A percentile compares a stretch with the other conserved stretches of the same genome.
Evolutionary conservation across 2,797 vertebrate species (phyloP).

Genomic region (Perodicticus potto): DNA sequence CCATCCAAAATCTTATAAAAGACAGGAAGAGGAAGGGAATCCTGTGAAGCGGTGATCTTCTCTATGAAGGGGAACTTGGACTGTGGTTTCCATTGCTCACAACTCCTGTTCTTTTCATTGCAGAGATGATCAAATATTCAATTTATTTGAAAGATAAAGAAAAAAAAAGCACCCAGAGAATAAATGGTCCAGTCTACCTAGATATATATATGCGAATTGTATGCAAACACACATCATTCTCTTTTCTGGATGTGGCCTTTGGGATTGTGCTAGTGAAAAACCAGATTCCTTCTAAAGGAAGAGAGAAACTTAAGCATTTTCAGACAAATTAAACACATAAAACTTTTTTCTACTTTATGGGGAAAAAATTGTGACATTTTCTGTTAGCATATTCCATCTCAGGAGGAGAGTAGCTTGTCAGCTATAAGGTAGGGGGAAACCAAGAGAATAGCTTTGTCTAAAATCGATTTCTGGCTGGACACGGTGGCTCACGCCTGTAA

Average conservation of each 20-base stretch:
- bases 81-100: background rate
- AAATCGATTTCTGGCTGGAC: constrained; percentile 57
- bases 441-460: constrained; percentile 70
- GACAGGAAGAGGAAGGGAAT: background rate
- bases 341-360: constrained; percentile 47
- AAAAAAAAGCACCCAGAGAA: background rate
- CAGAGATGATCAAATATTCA: constrained; percentile 50
- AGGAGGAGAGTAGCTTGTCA: constrained; percentile 59
- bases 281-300: constrained; percentile 59
- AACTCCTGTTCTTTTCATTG: constrained; percentile 11
- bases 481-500: no score
- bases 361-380: constrained; percentile 73
- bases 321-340: constrained; percentile 76
- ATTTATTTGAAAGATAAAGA: constrained; percentile 56
- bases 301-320: constrained; percentile 63
- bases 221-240: constrained; percentile 42
- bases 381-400: constrained; percentile 55
- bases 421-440: constrained; percentile 57
- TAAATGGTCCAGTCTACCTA: background rate
- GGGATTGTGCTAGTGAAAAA: constrained; percentile 43
- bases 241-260: constrained; percentile 63
- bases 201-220: constrained; percentile 47
- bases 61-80: constrained; percentile 14
- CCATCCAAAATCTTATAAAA: constrained; percentile 25
- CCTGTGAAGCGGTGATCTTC: background rate